These are phyloP conservation scores for Siderastrea siderea DNA, from an alignment of 92 coral and sea anemone genomes.

Conservation along the genomic window DNA sequence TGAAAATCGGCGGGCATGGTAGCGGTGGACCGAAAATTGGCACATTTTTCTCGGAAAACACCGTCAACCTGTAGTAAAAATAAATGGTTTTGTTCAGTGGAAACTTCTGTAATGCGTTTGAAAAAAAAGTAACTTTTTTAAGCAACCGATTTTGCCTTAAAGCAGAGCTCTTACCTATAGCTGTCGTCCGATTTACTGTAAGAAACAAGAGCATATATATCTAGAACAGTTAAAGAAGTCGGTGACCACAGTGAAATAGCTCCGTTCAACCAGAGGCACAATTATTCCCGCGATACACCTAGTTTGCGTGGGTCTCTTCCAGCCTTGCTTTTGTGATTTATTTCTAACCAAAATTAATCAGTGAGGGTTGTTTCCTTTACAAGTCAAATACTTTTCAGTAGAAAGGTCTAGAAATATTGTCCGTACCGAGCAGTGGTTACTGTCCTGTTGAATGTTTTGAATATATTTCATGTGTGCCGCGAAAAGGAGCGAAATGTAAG, in stretches of 20 bases:
- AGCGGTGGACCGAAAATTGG: conserved; percentile 99
- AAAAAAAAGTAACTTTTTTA: not conserved
- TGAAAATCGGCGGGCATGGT: conserved; percentile 94
- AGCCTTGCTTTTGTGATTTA: not conserved
- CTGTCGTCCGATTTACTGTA: conserved; percentile 86
- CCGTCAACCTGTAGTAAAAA: conserved; percentile 76
- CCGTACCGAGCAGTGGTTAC: too few species aligned
- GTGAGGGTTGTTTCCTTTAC: not conserved
- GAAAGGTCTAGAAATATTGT: too few species aligned
- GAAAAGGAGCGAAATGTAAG: too few species aligned
- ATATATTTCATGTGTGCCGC: too few species aligned
- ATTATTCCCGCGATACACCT: not conserved
- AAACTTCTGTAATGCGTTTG: not conserved
- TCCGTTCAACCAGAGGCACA: not conserved
- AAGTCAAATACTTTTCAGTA: too few species aligned
- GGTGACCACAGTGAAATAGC: not conserved
- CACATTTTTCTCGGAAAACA: conserved; percentile 92
- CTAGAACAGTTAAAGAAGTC: conserved; percentile 74
- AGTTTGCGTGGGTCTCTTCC: not conserved
- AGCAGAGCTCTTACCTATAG: conserved; percentile 74
- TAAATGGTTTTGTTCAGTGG: not conserved
- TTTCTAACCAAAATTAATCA: not conserved
- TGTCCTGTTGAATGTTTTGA: too few species aligned
- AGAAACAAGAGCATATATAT: conserved; percentile 93
- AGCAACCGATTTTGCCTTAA: not conserved